Conservation (phyloP, 2,888 invertebrate species). For the Pseudococcus viburni region DNA sequence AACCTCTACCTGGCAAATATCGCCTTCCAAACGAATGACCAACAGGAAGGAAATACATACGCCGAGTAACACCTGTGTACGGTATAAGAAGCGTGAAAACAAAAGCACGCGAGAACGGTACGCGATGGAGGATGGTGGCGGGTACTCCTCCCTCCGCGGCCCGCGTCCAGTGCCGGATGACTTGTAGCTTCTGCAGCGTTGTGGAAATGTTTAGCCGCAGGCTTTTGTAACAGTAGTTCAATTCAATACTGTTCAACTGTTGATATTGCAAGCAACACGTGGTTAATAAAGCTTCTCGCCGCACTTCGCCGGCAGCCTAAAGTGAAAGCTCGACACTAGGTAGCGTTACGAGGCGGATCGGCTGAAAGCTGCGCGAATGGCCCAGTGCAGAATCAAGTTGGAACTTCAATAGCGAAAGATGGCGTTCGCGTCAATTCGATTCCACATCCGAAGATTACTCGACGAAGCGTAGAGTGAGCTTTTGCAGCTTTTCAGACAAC, state of each 20-base stretch:
- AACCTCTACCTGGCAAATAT: too few species aligned
- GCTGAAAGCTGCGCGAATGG: background rate
- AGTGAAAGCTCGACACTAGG: background rate
- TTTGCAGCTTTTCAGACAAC: background rate
- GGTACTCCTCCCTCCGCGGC: too few species aligned
- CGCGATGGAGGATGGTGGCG: background rate
- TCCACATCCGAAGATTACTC: background rate
- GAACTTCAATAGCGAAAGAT: background rate
- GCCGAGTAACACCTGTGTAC: background rate
- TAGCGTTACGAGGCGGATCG: background rate
- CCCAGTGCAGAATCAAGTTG: background rate
- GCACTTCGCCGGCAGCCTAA: too few species aligned
- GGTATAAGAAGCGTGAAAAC: background rate
- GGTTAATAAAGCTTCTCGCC: background rate
- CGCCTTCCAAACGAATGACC: too few species aligned
- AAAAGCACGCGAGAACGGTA: background rate
- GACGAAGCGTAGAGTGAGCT: background rate
- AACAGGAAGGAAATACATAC: too few species aligned
- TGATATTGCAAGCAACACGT: conserved; percentile 43
- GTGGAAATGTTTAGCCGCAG: background rate
- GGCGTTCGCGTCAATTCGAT: background rate
- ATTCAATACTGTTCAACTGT: conserved; percentile 40
- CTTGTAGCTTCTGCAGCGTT: conserved; percentile 20
- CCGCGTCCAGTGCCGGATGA: background rate
- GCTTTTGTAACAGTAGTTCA: background rate